Evolutionary conservation across 2,113 vertebrate genomes (phyloP).

Genomic region (Orthonyx spaldingii): DNA sequence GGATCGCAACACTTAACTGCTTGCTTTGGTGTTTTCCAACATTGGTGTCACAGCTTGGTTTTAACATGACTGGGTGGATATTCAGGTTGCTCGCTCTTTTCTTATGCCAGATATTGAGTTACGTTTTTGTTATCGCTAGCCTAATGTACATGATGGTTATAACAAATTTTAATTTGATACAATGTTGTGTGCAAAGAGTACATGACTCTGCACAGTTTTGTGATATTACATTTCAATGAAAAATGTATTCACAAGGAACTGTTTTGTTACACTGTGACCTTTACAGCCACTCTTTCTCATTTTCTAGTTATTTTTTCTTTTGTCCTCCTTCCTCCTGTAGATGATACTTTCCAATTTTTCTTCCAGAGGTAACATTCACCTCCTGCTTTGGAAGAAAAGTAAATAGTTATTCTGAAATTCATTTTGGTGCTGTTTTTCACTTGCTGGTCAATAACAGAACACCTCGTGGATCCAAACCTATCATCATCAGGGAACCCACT

Average conservation of each 20-base stretch:
- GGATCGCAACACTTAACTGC: constrained; percentile 15
- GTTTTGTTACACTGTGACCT: constrained; percentile 60
- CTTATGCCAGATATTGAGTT: constrained; percentile 72
- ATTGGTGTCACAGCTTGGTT: constrained; percentile 45
- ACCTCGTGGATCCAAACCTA: background rate
- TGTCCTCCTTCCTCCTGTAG: background rate
- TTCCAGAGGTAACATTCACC: background rate
- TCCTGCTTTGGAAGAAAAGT: background rate
- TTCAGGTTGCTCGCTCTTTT: constrained; percentile 61
- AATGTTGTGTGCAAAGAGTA: constrained; percentile 67
- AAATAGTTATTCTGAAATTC: background rate
- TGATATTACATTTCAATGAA: constrained; percentile 51
- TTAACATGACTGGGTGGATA: constrained; percentile 48
- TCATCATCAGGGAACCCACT: background rate
- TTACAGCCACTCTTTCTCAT: constrained; percentile 16
- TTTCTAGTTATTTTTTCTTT: background rate
- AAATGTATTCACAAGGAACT: constrained; percentile 49
- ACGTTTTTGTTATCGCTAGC: constrained; percentile 75
- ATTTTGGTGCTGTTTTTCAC: background rate
- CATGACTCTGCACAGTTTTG: constrained; percentile 57
- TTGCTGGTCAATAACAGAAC: background rate
- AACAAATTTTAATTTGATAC: constrained; percentile 79
- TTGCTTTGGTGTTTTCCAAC: constrained; percentile 49
- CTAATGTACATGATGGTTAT: constrained; percentile 76
- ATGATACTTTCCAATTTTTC: background rate